phyloP scores from a whole-genome alignment of 2,113 vertebrate genomes.

The Dissostichus mawsoni region DNA sequence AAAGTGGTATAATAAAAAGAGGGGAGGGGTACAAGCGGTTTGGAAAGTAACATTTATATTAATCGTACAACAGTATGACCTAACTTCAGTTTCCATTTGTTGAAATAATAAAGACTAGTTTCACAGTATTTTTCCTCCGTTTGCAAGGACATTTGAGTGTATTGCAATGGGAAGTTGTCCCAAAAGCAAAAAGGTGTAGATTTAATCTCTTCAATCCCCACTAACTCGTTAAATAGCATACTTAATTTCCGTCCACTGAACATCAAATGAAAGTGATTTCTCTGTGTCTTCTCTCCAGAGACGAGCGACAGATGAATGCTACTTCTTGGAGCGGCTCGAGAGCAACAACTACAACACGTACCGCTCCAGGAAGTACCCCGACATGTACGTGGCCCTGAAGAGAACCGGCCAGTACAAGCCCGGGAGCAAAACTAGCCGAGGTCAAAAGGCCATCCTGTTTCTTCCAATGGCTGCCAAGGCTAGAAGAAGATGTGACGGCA shows the following conservation, averaged over 20 bases:
- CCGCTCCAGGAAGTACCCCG: conserved; percentile 93
- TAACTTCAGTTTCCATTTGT: conserved; percentile 1
- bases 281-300: conserved; percentile 83
- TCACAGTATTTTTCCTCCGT: conserved; percentile 19
- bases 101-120: background rate
- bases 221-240: background rate
- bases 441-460: conserved; percentile 98
- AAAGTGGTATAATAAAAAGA: background rate
- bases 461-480: conserved; percentile 96
- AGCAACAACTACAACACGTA: conserved; percentile 99
- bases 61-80: background rate
- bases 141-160: background rate
- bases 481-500: conserved; percentile 64
- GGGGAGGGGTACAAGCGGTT: background rate
- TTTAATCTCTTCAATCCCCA: background rate
- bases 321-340: conserved; percentile 95
- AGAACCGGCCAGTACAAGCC: conserved; percentile 96
- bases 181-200: background rate
- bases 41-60: background rate
- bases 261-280: background rate
- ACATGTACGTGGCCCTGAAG: conserved; percentile 98
- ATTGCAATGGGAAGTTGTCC: background rate
- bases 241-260: background rate
- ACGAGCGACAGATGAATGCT: conserved; percentile 94
- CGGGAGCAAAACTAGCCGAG: conserved; percentile 92